These are phyloP conservation scores for Drosophila gaucha DNA, from an alignment of 2,888 invertebrate species.

Conservation along the genomic window DNA sequence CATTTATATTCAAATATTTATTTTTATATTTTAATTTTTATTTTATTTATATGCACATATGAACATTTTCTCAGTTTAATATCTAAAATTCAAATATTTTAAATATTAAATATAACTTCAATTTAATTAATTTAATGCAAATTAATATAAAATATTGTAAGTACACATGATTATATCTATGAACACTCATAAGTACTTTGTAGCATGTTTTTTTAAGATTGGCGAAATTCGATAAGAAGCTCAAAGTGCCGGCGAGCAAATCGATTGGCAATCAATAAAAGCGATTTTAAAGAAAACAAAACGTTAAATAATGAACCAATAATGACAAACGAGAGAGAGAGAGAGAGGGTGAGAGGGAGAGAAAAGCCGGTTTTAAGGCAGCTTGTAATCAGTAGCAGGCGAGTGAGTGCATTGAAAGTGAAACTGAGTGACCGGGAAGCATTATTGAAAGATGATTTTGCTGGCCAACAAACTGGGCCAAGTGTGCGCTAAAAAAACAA, in stretches of 20 bases:
- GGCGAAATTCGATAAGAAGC: conserved; percentile 24
- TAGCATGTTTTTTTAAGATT: conserved; percentile 6
- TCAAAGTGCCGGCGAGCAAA: conserved; percentile 14
- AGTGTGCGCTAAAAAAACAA: conserved; percentile 46
- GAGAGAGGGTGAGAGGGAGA: neutral
- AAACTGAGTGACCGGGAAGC: conserved; percentile 67
- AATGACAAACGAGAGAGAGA: conserved; percentile 21
- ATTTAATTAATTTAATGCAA: neutral
- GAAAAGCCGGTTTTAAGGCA: conserved; percentile 63
- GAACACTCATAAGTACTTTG: conserved; percentile 6
- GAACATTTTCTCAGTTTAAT: too few species aligned
- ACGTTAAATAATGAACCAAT: conserved; percentile 35
- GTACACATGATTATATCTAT: neutral
- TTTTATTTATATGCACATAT: too few species aligned
- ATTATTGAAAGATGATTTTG: conserved; percentile 49
- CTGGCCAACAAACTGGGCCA: conserved; percentile 55
- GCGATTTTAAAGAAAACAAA: conserved; percentile 12
- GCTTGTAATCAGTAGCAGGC: conserved; percentile 49
- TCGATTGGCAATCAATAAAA: conserved; percentile 24
- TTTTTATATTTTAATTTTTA: too few species aligned
- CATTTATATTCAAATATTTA: too few species aligned
- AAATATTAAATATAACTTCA: neutral
- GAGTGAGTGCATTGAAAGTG: conserved; percentile 60
- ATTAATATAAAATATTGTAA: neutral
- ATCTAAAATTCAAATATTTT: too few species aligned